Conservation (phyloP, 2,888 invertebrate species). For the Carabus problematicus region DNA sequence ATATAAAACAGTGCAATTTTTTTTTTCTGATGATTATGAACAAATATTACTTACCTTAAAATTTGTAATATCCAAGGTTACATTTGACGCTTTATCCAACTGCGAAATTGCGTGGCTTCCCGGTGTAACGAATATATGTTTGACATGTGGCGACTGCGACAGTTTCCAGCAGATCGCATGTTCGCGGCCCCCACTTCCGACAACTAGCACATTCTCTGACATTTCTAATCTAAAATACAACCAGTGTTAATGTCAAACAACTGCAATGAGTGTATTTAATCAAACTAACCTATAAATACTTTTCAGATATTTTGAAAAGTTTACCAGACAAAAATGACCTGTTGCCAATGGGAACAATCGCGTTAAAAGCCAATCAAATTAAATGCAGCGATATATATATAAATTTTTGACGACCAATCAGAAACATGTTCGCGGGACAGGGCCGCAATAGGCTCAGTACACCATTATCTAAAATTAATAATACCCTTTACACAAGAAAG, state of each 20-base stretch:
- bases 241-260: not conserved
- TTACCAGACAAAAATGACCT: conserved; percentile 17
- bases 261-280: not conserved
- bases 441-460: conserved; percentile 2
- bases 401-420: conserved; percentile 28
- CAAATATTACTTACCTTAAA: conserved; percentile 66
- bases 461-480: too few relatives aligned
- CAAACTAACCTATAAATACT: conserved; percentile 26
- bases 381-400: conserved; percentile 26
- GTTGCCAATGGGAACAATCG: conserved; percentile 33
- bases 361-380: conserved; percentile 24
- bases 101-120: conserved; percentile 87
- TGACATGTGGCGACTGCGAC: conserved; percentile 76
- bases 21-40: not conserved
- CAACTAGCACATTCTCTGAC: conserved; percentile 72
- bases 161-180: conserved; percentile 96
- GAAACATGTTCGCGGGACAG: conserved; percentile 3
- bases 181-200: conserved; percentile 95
- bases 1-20: too few relatives aligned
- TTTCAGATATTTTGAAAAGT: conserved; percentile 14
- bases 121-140: conserved; percentile 80
- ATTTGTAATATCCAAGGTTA: conserved; percentile 71
- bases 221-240: conserved; percentile 46
- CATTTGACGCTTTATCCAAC: conserved; percentile 72
- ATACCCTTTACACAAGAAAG: too few relatives aligned